Percentiles rank a stretch among this genome's conserved stretches.
Evolutionary conservation across 2,888 invertebrate species (phyloP).

Genomic region (Spisula solida): DNA sequence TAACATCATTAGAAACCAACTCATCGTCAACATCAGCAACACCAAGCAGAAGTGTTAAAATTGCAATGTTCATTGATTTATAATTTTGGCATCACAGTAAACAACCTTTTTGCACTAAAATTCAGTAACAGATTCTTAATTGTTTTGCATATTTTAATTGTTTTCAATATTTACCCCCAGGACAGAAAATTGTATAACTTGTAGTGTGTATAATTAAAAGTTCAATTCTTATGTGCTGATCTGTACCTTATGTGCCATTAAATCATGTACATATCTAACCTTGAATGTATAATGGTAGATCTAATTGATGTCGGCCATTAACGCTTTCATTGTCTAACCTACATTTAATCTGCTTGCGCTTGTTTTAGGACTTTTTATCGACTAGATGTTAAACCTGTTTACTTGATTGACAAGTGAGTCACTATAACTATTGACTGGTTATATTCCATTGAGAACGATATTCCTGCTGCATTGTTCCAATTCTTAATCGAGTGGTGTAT

Average conservation of each 20-base stretch:
- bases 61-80: no score
- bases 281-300: not conserved
- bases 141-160: no score
- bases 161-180: no score
- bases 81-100: no score
- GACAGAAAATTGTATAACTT: no score
- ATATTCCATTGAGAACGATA: constrained; percentile 29
- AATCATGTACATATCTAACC: no score
- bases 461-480: constrained; percentile 25
- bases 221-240: not conserved
- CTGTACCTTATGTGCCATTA: no score
- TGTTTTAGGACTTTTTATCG: not conserved
- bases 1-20: no score
- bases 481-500: constrained; percentile 28
- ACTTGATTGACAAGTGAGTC: constrained; percentile 36
- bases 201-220: no score
- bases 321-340: not conserved
- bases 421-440: constrained; percentile 27
- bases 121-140: no score
- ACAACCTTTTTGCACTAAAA: no score
- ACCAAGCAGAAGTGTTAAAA: not conserved
- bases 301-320: constrained; percentile 2
- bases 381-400: constrained; percentile 19
- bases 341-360: not conserved
- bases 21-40: not conserved